Conservation (phyloP, 2,888 invertebrate genomes). For the Tricholauxania praeusta region DNA sequence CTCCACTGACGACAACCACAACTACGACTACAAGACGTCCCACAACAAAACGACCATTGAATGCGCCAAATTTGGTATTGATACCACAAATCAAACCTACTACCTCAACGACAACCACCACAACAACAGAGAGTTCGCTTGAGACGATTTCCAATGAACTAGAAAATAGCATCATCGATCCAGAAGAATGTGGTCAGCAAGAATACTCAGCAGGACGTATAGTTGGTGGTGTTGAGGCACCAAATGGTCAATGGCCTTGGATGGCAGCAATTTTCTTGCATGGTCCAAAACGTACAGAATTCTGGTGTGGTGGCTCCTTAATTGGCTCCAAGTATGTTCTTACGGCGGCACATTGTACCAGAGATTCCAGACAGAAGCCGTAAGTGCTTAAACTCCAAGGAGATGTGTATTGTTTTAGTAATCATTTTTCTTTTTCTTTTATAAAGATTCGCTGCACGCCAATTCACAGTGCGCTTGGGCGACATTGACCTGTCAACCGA, state of each 20-base stretch:
- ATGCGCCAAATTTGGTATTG: conserved; percentile 57
- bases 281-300: conserved; percentile 85
- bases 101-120: conserved; percentile 70
- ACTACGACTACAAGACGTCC: conserved; percentile 59
- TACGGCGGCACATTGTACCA: conserved; percentile 94
- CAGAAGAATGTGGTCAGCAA: conserved; percentile 81
- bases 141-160: conserved; percentile 54
- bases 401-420: neutral
- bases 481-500: conserved; percentile 88
- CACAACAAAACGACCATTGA: conserved; percentile 57
- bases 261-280: conserved; percentile 94
- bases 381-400: conserved; percentile 68
- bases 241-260: conserved; percentile 95
- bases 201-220: conserved; percentile 88
- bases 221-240: conserved; percentile 88
- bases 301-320: conserved; percentile 94
- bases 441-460: conserved; percentile 84
- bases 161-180: conserved; percentile 63
- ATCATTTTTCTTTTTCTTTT: neutral
- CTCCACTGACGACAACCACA: conserved; percentile 59
- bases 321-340: conserved; percentile 82
- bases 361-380: conserved; percentile 90
- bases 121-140: conserved; percentile 66
- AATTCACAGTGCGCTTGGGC: conserved; percentile 89
- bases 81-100: conserved; percentile 65